phyloP scores from a whole-genome alignment of 2,113 vertebrate species.

The Manacus vitellinus region DNA sequence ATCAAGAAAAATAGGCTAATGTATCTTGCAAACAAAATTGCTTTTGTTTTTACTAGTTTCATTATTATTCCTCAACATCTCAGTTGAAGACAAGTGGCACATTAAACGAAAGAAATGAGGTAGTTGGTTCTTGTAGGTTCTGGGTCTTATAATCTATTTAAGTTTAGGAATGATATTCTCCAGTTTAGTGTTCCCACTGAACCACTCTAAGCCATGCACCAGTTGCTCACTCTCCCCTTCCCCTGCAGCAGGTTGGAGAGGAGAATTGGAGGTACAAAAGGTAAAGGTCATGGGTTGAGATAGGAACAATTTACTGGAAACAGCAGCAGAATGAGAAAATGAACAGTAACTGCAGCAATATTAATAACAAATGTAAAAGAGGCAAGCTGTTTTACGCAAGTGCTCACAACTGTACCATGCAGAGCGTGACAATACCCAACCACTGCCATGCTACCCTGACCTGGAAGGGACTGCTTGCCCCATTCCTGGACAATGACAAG shows the following conservation, averaged over 20 bases:
- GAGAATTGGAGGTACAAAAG: background rate
- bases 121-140: background rate
- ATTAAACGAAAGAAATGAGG: background rate
- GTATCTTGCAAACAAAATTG: background rate
- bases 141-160: background rate
- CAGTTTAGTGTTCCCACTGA: background rate
- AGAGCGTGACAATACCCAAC: background rate
- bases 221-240: background rate
- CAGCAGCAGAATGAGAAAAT: background rate
- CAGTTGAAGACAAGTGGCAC: background rate
- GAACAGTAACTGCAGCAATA: background rate
- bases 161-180: background rate
- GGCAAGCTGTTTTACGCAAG: background rate
- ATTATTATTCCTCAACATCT: background rate
- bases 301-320: background rate
- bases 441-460: background rate
- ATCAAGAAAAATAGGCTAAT: background rate
- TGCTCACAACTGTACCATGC: background rate
- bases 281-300: background rate
- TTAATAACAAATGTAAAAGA: background rate
- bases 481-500: background rate
- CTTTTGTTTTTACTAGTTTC: background rate
- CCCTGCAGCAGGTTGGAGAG: background rate
- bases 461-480: background rate
- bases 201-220: fast-evolving